Evolutionary conservation across 2,888 invertebrate genomes (phyloP), one percentile per base, ranked within the genome.

Genomic region (Drosophila dives): DNA sequence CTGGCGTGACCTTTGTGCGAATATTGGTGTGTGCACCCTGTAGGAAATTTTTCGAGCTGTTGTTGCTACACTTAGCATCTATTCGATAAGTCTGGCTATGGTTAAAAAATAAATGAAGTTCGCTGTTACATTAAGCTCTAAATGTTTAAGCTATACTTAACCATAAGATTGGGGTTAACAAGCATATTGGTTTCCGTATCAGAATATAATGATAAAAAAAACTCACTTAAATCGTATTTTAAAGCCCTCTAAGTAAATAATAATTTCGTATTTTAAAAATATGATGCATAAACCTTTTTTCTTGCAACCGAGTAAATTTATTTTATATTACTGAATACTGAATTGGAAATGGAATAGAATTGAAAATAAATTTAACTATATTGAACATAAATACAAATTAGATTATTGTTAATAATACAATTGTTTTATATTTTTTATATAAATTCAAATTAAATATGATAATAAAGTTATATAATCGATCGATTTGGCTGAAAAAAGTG

Each of bases 1-100:
- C 64, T 63, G 69, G 38, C 66, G 66, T 80, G 80, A 79, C 78
- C 78, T 79, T 75, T 78, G 72, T 55, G 66, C 29, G 58, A 59
- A n/a, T 69, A 58, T 68, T 42, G 68, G 48, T 65, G 51, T 56
- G 45, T 55, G 40, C 40, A 63, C 72, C 72, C 66, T 50, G 62
- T 50, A 58, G 72, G 66, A 74, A 40, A 63, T 17, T 23, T 59
- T 67, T 59, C 15, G n/a, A 12, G 11, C 17, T 29, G 7, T 26
- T 29, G 11, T 42, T 54, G 32, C 17, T 40, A 51, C 8, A 23
- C 48, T 45, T 6, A 23, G 45, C 7, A 20, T 36, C 15, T 26
- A n/a, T 11, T 42, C 42, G 15, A 40, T 23, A 45, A 40, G 53
- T 33, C 26, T 17, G 20, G 17, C 5, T 17, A 36, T 34, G 42